phyloP scores from a whole-genome alignment of 2,888 invertebrate genomes.

The Cheilosia impressa region DNA sequence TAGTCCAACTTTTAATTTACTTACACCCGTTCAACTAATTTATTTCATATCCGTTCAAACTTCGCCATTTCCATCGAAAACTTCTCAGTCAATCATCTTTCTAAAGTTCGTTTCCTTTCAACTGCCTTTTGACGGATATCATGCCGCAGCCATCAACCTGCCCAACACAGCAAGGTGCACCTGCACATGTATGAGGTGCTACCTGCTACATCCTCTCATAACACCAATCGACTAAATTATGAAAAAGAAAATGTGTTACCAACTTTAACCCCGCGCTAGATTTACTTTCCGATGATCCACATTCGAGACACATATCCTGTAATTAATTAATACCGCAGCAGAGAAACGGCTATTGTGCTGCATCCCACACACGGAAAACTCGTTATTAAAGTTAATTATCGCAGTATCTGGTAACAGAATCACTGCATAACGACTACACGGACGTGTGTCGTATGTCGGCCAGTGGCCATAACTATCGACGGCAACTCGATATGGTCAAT shows the following conservation, averaged over 20 bases:
- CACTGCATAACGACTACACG: too few relatives aligned
- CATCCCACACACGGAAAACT: not conserved
- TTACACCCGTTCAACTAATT: slow-evolving; percentile 4
- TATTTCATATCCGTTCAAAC: slow-evolving; percentile 11
- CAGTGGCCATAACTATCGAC: not conserved
- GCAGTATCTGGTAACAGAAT: not conserved
- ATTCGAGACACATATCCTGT: not conserved
- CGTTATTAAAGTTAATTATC: slow-evolving; percentile 20
- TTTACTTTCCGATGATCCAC: not conserved
- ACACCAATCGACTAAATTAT: not conserved
- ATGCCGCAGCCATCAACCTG: not conserved
- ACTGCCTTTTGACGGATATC: not conserved
- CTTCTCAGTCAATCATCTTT: slow-evolving; percentile 9
- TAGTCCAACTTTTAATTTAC: not conserved
- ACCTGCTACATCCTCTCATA: not conserved
- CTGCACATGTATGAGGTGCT: not conserved
- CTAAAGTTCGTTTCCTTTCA: slow-evolving; percentile 2
- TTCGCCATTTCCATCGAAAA: slow-evolving; percentile 8
- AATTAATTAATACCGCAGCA: not conserved
- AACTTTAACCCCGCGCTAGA: not conserved
- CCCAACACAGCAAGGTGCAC: not conserved
- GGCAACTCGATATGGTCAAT: not conserved
- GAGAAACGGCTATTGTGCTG: not conserved
- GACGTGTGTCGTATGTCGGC: too few relatives aligned
- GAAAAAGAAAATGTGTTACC: not conserved